Evolutionary conservation across 2,888 invertebrate species (phyloP).

Genomic region (Conistra vaccinii): DNA sequence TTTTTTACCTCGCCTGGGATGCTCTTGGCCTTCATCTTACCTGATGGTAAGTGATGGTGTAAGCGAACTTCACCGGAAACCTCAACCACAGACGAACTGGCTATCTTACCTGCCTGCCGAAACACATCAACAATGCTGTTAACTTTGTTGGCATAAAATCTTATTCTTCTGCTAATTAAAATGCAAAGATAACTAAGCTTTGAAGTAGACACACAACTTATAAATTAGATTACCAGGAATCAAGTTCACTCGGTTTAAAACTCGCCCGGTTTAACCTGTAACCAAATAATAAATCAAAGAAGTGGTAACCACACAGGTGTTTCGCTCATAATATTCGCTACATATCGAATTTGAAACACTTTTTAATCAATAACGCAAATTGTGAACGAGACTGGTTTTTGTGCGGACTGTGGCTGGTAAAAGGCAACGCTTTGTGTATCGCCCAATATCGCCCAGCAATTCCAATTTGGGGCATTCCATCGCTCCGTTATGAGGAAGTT

Average conservation of each 20-base stretch:
- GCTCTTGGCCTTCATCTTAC: too few relatives aligned
- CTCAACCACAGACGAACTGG: too few relatives aligned
- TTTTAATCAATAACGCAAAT: slow-evolving; percentile 60
- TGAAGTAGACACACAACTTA: neutral
- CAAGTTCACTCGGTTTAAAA: neutral
- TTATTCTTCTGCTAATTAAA: neutral
- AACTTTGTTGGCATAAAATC: neutral
- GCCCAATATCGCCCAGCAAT: slow-evolving; percentile 74
- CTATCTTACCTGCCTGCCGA: too few relatives aligned
- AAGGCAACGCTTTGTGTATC: slow-evolving; percentile 71
- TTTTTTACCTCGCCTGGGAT: too few relatives aligned
- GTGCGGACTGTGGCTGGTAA: slow-evolving; percentile 59
- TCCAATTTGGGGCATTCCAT: slow-evolving; percentile 72
- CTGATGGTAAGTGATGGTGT: too few relatives aligned
- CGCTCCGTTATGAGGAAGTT: slow-evolving; percentile 58
- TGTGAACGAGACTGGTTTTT: slow-evolving; percentile 48
- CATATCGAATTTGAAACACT: slow-evolving; percentile 49
- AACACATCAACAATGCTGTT: too few relatives aligned
- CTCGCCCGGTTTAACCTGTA: slow-evolving; percentile 1
- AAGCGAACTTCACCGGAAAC: too few relatives aligned
- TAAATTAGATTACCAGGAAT: slow-evolving; percentile 16
- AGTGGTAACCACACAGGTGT: slow-evolving; percentile 30
- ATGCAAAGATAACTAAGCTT: neutral
- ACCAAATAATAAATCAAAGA: slow-evolving; percentile 45
- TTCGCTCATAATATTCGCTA: slow-evolving; percentile 21